Percentiles rank a stretch among this genome's conserved stretches.
Evolutionary conservation across 2,113 vertebrate genomes (phyloP).

Genomic region (Dicaeum eximium): DNA sequence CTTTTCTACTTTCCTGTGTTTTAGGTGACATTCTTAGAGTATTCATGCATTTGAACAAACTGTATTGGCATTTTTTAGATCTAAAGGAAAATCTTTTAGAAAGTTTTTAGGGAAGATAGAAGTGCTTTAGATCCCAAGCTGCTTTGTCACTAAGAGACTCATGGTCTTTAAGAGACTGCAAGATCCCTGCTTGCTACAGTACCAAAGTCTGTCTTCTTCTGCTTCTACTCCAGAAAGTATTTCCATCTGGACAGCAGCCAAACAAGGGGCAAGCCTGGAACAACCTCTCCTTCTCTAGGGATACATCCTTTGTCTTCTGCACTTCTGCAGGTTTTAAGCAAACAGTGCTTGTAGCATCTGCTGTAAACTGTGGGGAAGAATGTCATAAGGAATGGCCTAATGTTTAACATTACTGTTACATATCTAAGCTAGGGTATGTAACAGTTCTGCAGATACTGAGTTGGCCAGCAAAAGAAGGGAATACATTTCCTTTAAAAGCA

Average conservation of each 20-base stretch:
- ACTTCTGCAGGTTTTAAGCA: background rate
- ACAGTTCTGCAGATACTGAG: background rate
- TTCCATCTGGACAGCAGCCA: background rate
- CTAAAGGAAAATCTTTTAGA: background rate
- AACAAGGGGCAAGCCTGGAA: background rate
- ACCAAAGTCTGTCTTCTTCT: background rate
- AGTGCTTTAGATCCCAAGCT: background rate
- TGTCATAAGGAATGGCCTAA: background rate
- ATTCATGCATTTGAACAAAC: background rate
- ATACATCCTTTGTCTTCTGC: background rate
- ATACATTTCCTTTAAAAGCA: background rate
- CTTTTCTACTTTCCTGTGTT: background rate
- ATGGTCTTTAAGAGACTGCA: background rate
- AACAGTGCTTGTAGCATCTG: background rate
- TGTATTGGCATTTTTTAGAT: background rate
- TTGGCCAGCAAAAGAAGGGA: background rate
- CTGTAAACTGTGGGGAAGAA: background rate
- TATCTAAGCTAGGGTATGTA: background rate
- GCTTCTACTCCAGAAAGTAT: background rate
- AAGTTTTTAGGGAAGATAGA: background rate
- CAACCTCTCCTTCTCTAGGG: background rate
- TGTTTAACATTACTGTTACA: background rate
- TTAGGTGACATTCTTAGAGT: background rate
- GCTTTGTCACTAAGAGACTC: background rate
- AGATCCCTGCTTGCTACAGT: background rate